These are phyloP conservation scores for Callorhinus ursinus DNA, from an alignment of 2,113 vertebrate genomes.

Conservation along the genomic window DNA sequence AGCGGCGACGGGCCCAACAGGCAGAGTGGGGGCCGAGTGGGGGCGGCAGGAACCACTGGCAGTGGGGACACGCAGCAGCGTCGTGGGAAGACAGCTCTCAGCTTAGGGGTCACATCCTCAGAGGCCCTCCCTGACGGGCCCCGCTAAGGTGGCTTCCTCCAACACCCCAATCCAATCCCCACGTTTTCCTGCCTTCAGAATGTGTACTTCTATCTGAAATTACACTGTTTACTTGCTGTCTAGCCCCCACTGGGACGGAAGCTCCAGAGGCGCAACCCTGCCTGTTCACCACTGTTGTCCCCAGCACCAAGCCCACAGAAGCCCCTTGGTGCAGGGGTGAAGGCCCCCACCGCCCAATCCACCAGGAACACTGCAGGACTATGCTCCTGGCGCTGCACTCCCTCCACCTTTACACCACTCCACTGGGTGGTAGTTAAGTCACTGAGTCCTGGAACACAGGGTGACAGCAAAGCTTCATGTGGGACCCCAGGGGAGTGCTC, in stretches of 20 bases:
- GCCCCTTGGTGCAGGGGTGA: not conserved
- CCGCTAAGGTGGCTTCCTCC: not conserved
- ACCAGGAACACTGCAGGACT: not conserved
- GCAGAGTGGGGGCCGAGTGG: not conserved
- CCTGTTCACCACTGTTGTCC: not conserved
- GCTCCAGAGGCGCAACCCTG: not conserved
- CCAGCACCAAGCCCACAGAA: not conserved
- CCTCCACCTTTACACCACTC: fast-evolving
- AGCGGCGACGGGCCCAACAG: not conserved
- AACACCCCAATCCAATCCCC: too few species aligned
- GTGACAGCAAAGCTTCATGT: not conserved
- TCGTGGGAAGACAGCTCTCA: not conserved
- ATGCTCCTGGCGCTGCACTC: not conserved
- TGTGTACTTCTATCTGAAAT: not conserved
- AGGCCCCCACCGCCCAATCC: not conserved
- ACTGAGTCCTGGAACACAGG: not conserved
- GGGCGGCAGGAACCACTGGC: not conserved
- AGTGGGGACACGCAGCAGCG: not conserved
- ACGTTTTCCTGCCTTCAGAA: not conserved
- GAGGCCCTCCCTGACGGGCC: not conserved
- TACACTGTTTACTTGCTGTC: not conserved
- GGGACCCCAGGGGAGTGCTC: not conserved
- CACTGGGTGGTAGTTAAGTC: not conserved
- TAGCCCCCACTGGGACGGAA: not conserved
- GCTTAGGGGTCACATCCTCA: not conserved